phyloP scores from a whole-genome alignment of 1,140 invertebrate genomes.

The Mya arenaria region DNA sequence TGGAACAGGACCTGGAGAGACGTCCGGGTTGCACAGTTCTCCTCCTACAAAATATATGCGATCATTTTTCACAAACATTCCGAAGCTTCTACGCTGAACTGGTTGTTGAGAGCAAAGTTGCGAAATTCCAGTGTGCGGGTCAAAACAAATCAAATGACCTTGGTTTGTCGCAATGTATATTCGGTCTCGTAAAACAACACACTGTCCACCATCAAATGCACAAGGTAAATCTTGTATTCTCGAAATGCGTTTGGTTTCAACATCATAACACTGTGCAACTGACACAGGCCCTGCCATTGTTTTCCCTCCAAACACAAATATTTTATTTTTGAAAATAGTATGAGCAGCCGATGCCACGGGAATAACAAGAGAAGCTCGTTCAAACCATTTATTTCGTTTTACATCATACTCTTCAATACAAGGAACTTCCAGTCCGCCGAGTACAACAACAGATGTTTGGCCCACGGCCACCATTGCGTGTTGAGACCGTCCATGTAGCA shows the following conservation, averaged over 20 bases:
- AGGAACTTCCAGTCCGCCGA: constrained; percentile 34
- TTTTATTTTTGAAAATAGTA: constrained; percentile 26
- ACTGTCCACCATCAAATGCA: constrained; percentile 24
- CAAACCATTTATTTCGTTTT: constrained; percentile 41
- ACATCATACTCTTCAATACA: constrained; percentile 50
- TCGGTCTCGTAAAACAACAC: constrained; percentile 13
- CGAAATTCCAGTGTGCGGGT: constrained; percentile 21
- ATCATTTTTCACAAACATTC: constrained; percentile 40
- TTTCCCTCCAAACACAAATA: constrained; percentile 51
- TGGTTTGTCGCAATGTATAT: constrained; percentile 46
- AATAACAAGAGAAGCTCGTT: constrained; percentile 19
- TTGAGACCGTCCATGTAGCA: constrained; percentile 36
- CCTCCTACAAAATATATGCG: constrained; percentile 49
- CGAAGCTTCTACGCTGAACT: constrained; percentile 3
- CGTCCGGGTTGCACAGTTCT: not conserved
- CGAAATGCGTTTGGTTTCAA: not conserved
- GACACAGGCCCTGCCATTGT: constrained; percentile 17
- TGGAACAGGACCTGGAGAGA: not conserved
- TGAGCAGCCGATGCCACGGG: constrained; percentile 6
- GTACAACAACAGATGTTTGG: not conserved
- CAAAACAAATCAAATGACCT: constrained; percentile 50
- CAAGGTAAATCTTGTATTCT: constrained; percentile 24
- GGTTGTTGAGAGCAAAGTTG: constrained; percentile 42
- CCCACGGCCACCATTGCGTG: constrained; percentile 36
- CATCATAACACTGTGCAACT: constrained; percentile 32